phyloP scores from a whole-genome alignment of 2,797 vertebrate genomes.

The Channallabes apus region DNA sequence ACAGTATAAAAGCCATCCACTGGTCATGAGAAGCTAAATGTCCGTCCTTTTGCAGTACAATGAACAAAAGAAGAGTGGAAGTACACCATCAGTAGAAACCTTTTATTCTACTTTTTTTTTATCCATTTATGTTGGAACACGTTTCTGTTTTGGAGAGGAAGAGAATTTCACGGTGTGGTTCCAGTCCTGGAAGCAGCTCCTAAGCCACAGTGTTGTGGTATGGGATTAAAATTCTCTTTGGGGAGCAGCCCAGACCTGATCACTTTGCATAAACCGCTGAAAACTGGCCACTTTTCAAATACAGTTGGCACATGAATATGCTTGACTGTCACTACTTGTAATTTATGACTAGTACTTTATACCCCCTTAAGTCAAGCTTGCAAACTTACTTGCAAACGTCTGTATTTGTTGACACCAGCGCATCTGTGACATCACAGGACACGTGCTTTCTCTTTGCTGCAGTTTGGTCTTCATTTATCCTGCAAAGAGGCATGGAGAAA shows the following conservation, averaged over 20 bases:
- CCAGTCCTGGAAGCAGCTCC: neutral
- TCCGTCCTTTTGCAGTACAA: neutral
- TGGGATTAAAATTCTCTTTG: neutral
- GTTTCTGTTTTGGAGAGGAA: neutral
- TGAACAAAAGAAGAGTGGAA: neutral
- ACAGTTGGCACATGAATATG: neutral
- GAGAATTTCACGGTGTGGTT: neutral
- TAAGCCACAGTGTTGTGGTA: neutral
- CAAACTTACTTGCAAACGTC: conserved; percentile 64
- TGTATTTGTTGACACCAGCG: conserved; percentile 55
- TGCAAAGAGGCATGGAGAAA: conserved; percentile 39
- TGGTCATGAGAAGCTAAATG: neutral
- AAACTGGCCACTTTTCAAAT: conserved; percentile 2
- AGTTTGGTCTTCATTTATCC: conserved; percentile 50
- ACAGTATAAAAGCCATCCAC: neutral
- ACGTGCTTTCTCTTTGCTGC: conserved; percentile 58
- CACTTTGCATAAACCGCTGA: neutral
- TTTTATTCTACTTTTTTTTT: too few species aligned
- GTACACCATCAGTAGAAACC: neutral
- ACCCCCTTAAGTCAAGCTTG: neutral
- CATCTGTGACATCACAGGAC: conserved; percentile 58
- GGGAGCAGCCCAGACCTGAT: neutral
- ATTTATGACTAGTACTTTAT: neutral
- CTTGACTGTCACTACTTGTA: neutral
- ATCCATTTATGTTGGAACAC: neutral